Base-by-base conservation (phyloP, 1,140 invertebrate species). In the Trichonephila inaurata region DNA sequence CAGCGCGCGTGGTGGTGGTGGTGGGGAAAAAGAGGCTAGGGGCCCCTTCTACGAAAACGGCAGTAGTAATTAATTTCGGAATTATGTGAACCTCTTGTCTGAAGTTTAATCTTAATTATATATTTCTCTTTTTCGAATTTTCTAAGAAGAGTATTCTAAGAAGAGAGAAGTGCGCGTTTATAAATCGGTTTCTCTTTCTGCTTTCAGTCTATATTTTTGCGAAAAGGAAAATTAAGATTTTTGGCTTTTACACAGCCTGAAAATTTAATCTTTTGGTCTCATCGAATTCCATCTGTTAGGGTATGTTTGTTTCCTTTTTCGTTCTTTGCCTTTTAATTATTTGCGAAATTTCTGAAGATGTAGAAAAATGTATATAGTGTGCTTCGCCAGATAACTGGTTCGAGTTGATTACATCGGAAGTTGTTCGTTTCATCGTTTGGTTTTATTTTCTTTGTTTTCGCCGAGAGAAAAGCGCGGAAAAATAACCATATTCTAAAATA, bases 21-120 rank as follows among this genome's bases (percentile, higher is more conserved):
- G 21, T 58, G n/a, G n/a, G 82, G n/a, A 33, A 86, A 33, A 24
- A 8, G 77, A n/a, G 64, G 14, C 16, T 24, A 5, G 58, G 16
- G 87, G n/a, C n/a, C n/a, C 61, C n/a, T 66, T 86, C 85, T 89
- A 88, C 51, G 60, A 81, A 91, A 91, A 82, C 60, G 64, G 81
- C 85, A 64, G 66, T 64, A 93, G 92, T 93, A 93, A 93, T 93
- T 93, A 93, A 93, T 93, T 93, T 93, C 86, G 85, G 86, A 93
- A 93, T 93, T 89, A 93, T 93, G 92, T 89, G 92, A 93, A 62
- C 85, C 92, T 60, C 72, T 93, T 88, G 85, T 89, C 86, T 93
- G 66, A 82, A 93, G 86, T 93, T 93, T 93, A 93, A 93, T 93
- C 92, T 93, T 93, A 93, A 93, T 93, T 93, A 93, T 93, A 93